Evolutionary conservation across 2,113 vertebrate species (phyloP), one percentile per base, ranked within the genome.

Genomic region (Mustelus asterias): DNA sequence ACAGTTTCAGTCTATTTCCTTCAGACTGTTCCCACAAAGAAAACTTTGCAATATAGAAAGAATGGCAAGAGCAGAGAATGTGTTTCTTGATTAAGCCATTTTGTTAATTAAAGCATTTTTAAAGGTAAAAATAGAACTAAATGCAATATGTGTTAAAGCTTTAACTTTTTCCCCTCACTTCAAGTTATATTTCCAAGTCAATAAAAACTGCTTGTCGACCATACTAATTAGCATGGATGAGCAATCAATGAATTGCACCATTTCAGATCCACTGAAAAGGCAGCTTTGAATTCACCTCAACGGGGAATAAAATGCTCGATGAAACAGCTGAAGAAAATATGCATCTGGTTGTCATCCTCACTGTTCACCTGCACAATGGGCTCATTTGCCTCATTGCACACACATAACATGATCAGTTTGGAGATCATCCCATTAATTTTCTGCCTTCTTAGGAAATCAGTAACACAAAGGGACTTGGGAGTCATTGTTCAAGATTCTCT

Each of bases 171-270:
- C 26, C 76, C 37, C 37, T 83, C 37, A 20, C 6, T 18, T 7
- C 16, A 83, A 37, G n/a, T 83, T n/a, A 37, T 41, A 41, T 83
- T 0, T n/a, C 14, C n/a, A 83, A 83, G 18, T 83, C 14, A 18
- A 83, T 83, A 41, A 83, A 83, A 44, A 37, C 37, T 41, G n/a
- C 37, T 41, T 83, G 37, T 83, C 37, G 6, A 5, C 16, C 80
- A 83, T 83, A 20, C n/a, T 83, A 83, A 83, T 83, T 83, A 83
- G n/a, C 20, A 41, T 83, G 78, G 78, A 83, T 83, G 78, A 83
- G 78, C n/a, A 83, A n/a, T 83, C n/a, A n/a, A 83, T 83, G 78
- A 44, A 44, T 83, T 41, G 37, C 37, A 18, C 37, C 37, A 83
- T 20, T 44, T 83, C 37, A 83, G 80, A 83, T 20, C 18, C 37